Base-by-base conservation (phyloP, 2,113 vertebrate genomes). In the Leptosomus discolor region DNA sequence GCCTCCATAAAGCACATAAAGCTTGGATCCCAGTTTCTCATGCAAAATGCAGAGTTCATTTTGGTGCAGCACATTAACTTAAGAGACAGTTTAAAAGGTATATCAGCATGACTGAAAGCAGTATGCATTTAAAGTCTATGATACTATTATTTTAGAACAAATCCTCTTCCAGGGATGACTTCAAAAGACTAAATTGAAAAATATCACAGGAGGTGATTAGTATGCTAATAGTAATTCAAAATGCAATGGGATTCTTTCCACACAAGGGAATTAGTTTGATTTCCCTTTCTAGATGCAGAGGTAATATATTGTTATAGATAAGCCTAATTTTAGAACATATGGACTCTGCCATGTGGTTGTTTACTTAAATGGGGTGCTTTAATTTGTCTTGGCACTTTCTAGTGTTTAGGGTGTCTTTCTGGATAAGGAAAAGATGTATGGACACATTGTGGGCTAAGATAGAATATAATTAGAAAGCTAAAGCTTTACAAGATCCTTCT, bases 381-480 rank as follows among this genome's bases (percentile, higher is more conserved):
- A 84, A 94, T 96, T 96, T 97, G 67, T 88, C 94, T 95, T 97
- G 96, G 92, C 94, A 94, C 51, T 75, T 94, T 32, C 85, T 88
- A 79, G 48, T 94, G 80, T 93, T 97, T 96, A 95, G 76, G 63
- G 81, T 67, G 85, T 57, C 92, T 97, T 97, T 94, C 93, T 92
- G 82, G 76, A 82, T 94, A 90, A 96, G 54, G 79, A 75, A 93
- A 68, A 94, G 75, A 88, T 86, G 54, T 96, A 75, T 91, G 93
- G 96, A 97, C 61, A 96, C 73, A 95, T 22, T 81, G 80, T 74
- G 69, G 53, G 75, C 81, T 92, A 80, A 85, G 92, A 48, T 54
- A 83, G 94, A 95, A 60, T 63, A 85, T 92, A 97, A 97, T 94
- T 97, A 96, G 80, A 95, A 84, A 90, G 61, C 19, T 82, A 73